Evolutionary conservation across 2,888 invertebrate species (phyloP).

Genomic region (Teleogryllus oceanicus): DNA sequence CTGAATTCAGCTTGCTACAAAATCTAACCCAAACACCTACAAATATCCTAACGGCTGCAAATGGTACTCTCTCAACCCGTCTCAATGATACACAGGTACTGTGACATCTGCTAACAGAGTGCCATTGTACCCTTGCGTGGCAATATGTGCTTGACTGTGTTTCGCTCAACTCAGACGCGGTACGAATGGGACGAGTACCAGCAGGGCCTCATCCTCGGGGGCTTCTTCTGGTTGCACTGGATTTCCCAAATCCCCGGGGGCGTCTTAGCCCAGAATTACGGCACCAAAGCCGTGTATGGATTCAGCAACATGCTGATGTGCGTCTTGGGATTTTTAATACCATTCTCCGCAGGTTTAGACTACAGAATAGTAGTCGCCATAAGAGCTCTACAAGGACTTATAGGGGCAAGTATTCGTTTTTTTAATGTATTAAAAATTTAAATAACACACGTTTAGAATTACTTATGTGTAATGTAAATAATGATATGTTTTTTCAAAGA

Average conservation of each 20-base stretch:
- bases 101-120: too few species aligned
- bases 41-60: background rate
- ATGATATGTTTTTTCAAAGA: background rate
- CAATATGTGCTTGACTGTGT: too few species aligned
- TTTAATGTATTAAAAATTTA: background rate
- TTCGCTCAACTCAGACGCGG: slow-evolving; percentile 37
- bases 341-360: slow-evolving; percentile 58
- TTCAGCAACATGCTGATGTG: slow-evolving; percentile 61
- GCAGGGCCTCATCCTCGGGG: slow-evolving; percentile 61
- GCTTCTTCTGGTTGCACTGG: slow-evolving; percentile 73
- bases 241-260: slow-evolving; percentile 70
- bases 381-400: slow-evolving; percentile 64
- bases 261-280: slow-evolving; percentile 62
- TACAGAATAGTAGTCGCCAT: slow-evolving; percentile 56
- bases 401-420: slow-evolving; percentile 54
- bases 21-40: too few species aligned
- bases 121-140: too few species aligned
- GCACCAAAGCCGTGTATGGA: slow-evolving; percentile 69
- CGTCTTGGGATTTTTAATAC: slow-evolving; percentile 62
- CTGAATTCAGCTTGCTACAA: too few species aligned
- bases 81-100: background rate
- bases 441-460: background rate
- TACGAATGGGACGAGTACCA: slow-evolving; percentile 64
- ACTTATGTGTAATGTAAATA: background rate
- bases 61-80: background rate